Percentiles rank a stretch among this genome's conserved stretches.
Conservation (phyloP, 1,140 invertebrate species). For the Zaprionus camerounensis region DNA sequence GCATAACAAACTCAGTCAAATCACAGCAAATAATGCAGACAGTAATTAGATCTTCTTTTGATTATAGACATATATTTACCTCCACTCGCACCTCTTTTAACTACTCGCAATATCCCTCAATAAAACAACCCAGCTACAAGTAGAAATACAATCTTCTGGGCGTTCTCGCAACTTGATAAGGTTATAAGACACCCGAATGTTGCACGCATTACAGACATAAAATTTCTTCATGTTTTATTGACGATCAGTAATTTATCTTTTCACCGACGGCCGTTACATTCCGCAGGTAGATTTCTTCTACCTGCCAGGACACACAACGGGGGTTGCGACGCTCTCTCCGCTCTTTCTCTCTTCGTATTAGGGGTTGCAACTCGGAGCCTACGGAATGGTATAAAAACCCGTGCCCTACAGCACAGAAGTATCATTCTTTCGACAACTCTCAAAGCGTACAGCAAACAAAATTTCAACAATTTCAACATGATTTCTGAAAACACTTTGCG, state of each 20-base stretch:
- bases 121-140: not conserved
- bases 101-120: no score
- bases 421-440: conserved; percentile 62
- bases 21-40: not conserved
- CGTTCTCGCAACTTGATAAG: not conserved
- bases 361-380: conserved; percentile 7
- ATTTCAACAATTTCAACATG: conserved; percentile 46
- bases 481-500: conserved; percentile 37
- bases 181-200: not conserved
- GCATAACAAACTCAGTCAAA: not conserved
- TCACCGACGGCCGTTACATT: not conserved
- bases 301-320: conserved; percentile 5
- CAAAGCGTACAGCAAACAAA: conserved; percentile 38
- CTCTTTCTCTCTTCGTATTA: conserved; percentile 9
- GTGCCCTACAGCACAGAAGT: not conserved
- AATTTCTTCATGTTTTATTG: not conserved
- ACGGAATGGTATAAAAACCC: conserved; percentile 55
- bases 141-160: not conserved
- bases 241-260: conserved; percentile 14
- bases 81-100: not conserved
- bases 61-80: not conserved
- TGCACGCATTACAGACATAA: not conserved
- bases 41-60: not conserved
- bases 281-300: conserved; percentile 17
- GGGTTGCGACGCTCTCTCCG: conserved; percentile 9